Conservation (phyloP, 2,888 invertebrate genomes). For the Eupithecia subumbrata region DNA sequence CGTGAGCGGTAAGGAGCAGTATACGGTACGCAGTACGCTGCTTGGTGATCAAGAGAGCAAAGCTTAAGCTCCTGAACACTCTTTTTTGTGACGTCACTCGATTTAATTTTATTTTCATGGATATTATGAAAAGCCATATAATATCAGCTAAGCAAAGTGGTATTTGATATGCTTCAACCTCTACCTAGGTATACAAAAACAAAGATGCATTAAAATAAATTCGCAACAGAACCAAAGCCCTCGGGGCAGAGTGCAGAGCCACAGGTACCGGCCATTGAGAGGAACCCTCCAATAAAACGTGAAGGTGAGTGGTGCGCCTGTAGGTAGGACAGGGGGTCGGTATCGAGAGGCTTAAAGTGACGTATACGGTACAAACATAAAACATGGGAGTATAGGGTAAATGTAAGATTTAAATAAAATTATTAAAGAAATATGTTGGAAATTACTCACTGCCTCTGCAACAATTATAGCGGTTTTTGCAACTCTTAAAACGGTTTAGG, state of each 20-base stretch:
- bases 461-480: background rate
- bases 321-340: background rate
- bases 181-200: background rate
- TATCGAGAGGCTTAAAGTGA: background rate
- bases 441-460: background rate
- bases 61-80: no score
- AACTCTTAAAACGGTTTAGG: no score
- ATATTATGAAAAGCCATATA: no score
- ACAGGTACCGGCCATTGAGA: background rate
- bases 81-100: no score
- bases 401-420: background rate
- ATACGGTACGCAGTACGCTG: no score
- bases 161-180: background rate
- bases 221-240: background rate
- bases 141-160: no score
- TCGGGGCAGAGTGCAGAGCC: background rate
- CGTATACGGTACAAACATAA: background rate
- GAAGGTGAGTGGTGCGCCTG: background rate
- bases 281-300: slow-evolving; percentile 3
- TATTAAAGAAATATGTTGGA: background rate
- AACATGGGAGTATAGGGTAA: background rate
- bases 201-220: background rate
- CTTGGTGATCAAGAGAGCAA: no score
- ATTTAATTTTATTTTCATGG: no score
- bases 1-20: no score